These are phyloP conservation scores for Aeoliscus strigatus DNA, from an alignment of 2,797 vertebrate genomes.

Conservation along the genomic window DNA sequence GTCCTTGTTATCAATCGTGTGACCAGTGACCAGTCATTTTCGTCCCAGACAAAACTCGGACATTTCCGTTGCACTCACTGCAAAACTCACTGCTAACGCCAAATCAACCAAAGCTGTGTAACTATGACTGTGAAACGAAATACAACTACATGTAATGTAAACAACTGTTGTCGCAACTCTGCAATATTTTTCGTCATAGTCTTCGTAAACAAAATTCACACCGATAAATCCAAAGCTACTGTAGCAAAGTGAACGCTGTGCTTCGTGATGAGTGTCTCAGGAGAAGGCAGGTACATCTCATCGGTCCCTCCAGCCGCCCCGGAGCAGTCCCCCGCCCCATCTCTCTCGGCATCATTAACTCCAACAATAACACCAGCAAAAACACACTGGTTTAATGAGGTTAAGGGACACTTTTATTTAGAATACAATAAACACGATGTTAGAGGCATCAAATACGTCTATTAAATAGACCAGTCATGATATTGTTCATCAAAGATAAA, in stretches of 20 bases:
- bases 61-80: too few species aligned
- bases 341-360: constrained; percentile 68
- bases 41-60: too few species aligned
- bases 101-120: too few species aligned
- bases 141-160: constrained; percentile 17
- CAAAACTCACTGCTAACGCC: too few species aligned
- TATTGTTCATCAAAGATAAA: too few species aligned
- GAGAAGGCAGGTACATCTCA: constrained; percentile 62
- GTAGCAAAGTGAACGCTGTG: constrained; percentile 32
- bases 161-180: too few species aligned
- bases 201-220: too few species aligned
- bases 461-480: constrained; percentile 6
- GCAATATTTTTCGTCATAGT: too few species aligned
- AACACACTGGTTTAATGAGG: constrained; percentile 41
- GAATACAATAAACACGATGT: constrained; percentile 26
- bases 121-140: too few species aligned
- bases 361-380: constrained; percentile 49
- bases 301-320: constrained; percentile 53
- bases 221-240: constrained; percentile 41
- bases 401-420: constrained; percentile 34
- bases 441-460: constrained; percentile 30
- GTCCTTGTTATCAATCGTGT: too few species aligned
- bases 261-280: constrained; percentile 65
- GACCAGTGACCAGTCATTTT: too few species aligned
- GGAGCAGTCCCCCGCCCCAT: constrained; percentile 47